phyloP scores from a whole-genome alignment of 2,797 vertebrate genomes.

The Kryptopterus vitreolus region DNA sequence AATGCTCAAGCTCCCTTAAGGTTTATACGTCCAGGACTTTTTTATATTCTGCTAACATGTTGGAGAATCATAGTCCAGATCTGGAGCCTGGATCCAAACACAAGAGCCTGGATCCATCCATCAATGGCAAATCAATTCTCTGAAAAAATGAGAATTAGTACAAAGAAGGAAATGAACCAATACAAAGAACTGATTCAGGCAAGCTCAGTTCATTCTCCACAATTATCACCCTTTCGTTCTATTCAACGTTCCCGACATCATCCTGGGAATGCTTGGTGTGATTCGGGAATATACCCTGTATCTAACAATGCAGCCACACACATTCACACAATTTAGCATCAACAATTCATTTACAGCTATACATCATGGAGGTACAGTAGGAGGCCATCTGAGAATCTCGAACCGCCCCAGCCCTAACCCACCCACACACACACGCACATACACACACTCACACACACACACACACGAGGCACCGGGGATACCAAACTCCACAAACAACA shows the following conservation, averaged over 20 bases:
- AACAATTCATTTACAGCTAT: not conserved
- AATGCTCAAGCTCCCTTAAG: not conserved
- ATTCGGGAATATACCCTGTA: not conserved
- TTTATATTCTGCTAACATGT: no score
- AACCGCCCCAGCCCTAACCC: no score
- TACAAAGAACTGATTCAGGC: not conserved
- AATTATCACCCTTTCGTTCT: not conserved
- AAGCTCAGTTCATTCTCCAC: not conserved
- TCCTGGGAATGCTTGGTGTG: not conserved
- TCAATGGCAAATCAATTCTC: not conserved
- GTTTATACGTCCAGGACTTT: not conserved
- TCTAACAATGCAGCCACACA: no score
- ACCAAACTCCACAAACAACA: no score
- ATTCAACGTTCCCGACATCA: not conserved
- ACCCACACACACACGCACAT: no score
- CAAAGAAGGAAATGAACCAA: not conserved
- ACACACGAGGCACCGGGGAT: no score
- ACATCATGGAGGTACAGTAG: not conserved
- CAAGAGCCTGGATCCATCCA: not conserved
- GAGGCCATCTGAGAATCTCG: no score
- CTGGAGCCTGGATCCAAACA: not conserved
- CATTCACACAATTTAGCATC: not conserved
- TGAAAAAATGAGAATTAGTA: not conserved
- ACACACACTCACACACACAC: no score
- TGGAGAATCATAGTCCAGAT: not conserved